phyloP scores from a whole-genome alignment of 35 echinoderm and acorn worm genomes.

The Anneissia japonica region DNA sequence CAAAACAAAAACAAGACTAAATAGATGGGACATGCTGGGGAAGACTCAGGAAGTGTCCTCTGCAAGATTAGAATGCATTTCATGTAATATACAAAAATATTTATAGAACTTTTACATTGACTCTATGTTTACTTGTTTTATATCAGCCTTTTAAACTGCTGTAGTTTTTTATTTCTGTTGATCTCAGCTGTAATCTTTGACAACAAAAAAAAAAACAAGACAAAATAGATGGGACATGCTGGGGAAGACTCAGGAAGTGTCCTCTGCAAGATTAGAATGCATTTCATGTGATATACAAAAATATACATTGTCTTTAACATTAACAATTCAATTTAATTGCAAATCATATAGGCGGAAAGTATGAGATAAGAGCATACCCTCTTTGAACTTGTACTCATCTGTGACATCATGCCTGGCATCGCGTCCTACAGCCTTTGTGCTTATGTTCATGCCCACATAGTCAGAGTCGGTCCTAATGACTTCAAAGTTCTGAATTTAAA shows the following conservation, averaged over 20 bases:
- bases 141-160: too few species aligned
- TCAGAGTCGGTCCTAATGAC: conserved; percentile 60
- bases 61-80: neutral
- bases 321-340: neutral
- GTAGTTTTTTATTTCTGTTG: too few species aligned
- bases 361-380: conserved; percentile 44
- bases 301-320: too few species aligned
- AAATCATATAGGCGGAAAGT: neutral
- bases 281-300: neutral
- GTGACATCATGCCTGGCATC: conserved; percentile 71
- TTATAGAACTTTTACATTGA: too few species aligned
- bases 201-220: neutral
- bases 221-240: neutral
- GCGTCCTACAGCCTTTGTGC: conserved; percentile 72
- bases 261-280: neutral
- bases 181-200: neutral
- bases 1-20: neutral
- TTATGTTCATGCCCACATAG: conserved; percentile 71
- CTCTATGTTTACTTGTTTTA: too few species aligned
- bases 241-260: neutral
- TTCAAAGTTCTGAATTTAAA: neutral
- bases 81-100: neutral
- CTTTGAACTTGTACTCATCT: conserved; percentile 68
- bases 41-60: neutral
- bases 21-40: neutral